phyloP scores from a whole-genome alignment of 2,888 invertebrate genomes.

The Pseudanteris insignis region DNA sequence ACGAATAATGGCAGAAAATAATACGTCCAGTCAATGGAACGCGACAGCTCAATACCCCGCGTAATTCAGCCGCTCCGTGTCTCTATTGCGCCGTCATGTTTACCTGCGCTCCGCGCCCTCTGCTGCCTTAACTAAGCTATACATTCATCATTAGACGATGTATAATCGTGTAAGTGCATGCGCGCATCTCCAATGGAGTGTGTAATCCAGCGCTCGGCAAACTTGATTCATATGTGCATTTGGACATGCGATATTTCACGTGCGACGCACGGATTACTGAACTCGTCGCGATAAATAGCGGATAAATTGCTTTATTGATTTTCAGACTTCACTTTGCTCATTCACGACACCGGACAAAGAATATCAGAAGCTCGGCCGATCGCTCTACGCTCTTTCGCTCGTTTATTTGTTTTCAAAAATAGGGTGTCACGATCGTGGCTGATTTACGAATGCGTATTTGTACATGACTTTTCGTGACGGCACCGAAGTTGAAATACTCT shows the following conservation, averaged over 20 bases:
- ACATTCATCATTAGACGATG: conserved; percentile 35
- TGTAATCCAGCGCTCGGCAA: conserved; percentile 27
- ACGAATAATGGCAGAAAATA: conserved; percentile 53
- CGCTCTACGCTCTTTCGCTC: too few relatives aligned
- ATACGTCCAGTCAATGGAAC: conserved; percentile 54
- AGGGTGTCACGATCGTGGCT: too few relatives aligned
- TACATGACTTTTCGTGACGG: too few relatives aligned
- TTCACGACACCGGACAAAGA: too few relatives aligned
- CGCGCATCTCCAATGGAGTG: conserved; percentile 29
- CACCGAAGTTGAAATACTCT: too few relatives aligned
- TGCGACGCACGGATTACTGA: conserved; percentile 14
- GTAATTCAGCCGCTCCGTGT: conserved; percentile 37
- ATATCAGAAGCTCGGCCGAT: too few relatives aligned
- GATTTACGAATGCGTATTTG: too few relatives aligned
- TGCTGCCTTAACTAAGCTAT: conserved; percentile 31
- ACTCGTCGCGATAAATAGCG: conserved; percentile 22
- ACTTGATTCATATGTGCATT: conserved; percentile 29
- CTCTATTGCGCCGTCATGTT: conserved; percentile 20
- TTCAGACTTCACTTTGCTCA: too few relatives aligned
- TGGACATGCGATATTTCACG: conserved; percentile 31
- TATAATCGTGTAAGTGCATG: conserved; percentile 33
- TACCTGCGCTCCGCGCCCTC: conserved; percentile 21
- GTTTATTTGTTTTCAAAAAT: too few relatives aligned
- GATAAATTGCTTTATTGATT: conserved; percentile 28
- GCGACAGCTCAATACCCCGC: conserved; percentile 53